These are phyloP conservation scores for Nemotelus nigrinus DNA, from an alignment of 2,888 invertebrate genomes.

Conservation along the genomic window DNA sequence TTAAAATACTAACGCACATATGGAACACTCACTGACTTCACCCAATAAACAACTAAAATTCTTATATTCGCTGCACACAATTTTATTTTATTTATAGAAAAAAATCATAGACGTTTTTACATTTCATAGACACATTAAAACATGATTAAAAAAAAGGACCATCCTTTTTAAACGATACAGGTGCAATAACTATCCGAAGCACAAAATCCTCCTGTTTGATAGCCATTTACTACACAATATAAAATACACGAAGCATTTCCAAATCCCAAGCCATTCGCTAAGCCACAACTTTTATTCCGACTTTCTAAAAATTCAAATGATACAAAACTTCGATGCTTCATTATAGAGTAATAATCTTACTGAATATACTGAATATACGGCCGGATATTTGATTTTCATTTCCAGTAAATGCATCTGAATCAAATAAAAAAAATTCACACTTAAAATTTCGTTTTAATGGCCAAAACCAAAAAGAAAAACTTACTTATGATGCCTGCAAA, in stretches of 20 bases:
- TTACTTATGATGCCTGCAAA: conserved; percentile 22
- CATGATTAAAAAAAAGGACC: too few species aligned
- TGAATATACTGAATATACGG: conserved; percentile 4
- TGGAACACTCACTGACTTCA: too few species aligned
- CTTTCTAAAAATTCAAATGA: conserved; percentile 8
- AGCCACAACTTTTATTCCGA: conserved; percentile 44
- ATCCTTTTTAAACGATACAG: neutral
- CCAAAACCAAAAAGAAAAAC: neutral
- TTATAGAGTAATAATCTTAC: neutral
- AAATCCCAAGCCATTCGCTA: conserved; percentile 41
- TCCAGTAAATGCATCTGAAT: conserved; percentile 9
- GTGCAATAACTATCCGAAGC: conserved; percentile 26
- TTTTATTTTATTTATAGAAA: too few species aligned
- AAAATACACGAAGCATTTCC: conserved; percentile 47
- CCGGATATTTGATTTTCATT: neutral
- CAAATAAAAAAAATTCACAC: neutral
- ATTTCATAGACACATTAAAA: too few species aligned
- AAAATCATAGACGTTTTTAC: too few species aligned
- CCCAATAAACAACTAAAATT: too few species aligned
- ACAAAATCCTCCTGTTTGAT: conserved; percentile 45
- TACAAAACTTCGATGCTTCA: neutral
- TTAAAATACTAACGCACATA: too few species aligned
- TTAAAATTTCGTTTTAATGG: neutral
- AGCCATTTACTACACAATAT: conserved; percentile 47
- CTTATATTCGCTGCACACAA: too few species aligned